These are phyloP conservation scores for Drosophila micromelanica DNA, from an alignment of 1,140 invertebrate species.

Conservation along the genomic window DNA sequence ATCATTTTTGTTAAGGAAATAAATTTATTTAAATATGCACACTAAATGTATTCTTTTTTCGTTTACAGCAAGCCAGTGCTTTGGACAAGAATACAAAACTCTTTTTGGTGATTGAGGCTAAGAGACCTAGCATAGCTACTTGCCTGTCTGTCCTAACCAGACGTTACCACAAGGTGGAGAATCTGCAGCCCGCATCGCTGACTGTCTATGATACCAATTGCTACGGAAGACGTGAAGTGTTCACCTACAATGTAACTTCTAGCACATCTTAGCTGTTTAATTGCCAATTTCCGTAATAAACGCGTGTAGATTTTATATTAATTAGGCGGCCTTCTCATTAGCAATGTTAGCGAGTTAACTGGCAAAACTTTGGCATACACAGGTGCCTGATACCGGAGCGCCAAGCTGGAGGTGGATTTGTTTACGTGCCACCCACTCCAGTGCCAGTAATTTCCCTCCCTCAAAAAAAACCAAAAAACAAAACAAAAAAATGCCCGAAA, in stretches of 20 bases:
- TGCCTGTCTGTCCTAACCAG: background rate
- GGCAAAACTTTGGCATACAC: slow-evolving; percentile 27
- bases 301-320: slow-evolving; percentile 37
- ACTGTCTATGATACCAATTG: slow-evolving; percentile 25
- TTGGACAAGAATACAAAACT: slow-evolving; percentile 13
- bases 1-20: background rate
- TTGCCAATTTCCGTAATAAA: slow-evolving; percentile 70
- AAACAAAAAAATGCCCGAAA: background rate
- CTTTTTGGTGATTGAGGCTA: background rate
- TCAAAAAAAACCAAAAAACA: background rate
- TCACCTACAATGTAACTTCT: slow-evolving; percentile 12
- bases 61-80: slow-evolving; percentile 11
- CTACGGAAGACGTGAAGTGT: background rate
- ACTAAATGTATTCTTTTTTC: background rate
- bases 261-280: slow-evolving; percentile 26
- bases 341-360: slow-evolving; percentile 24
- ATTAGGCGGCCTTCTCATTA: slow-evolving; percentile 59
- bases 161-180: background rate
- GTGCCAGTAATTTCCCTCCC: background rate
- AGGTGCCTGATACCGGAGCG: background rate
- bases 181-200: slow-evolving; percentile 13
- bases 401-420: background rate
- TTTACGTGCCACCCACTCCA: slow-evolving; percentile 7
- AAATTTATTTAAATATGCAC: background rate
- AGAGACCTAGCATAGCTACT: background rate